Conservation (phyloP, 2,888 invertebrate species). For the Cantharis lateralis region DNA sequence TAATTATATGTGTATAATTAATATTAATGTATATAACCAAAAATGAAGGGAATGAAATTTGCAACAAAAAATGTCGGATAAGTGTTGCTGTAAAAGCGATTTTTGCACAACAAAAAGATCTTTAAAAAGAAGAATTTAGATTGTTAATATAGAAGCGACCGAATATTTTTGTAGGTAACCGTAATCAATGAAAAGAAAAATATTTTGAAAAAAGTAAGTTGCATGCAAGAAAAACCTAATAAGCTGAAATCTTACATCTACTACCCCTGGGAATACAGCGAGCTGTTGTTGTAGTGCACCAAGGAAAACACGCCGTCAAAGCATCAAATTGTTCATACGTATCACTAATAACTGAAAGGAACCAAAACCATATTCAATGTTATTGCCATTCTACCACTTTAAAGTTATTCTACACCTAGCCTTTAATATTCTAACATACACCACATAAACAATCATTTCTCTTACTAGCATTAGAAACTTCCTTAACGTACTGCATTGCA, state of each 20-base stretch:
- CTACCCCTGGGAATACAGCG: conserved; percentile 66
- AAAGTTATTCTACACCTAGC: conserved; percentile 16
- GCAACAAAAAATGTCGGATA: too few species aligned
- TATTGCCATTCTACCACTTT: conserved; percentile 23
- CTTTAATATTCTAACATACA: conserved; percentile 6
- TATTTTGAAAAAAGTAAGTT: not conserved
- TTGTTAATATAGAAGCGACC: too few species aligned
- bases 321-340: conserved; percentile 78
- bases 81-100: too few species aligned
- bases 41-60: too few species aligned
- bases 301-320: conserved; percentile 77
- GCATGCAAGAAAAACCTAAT: not conserved
- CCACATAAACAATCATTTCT: conserved; percentile 5
- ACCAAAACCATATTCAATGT: conserved; percentile 45
- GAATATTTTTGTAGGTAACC: too few species aligned
- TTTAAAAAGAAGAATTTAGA: too few species aligned
- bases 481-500: conserved; percentile 79
- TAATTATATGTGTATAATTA: too few species aligned
- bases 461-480: conserved; percentile 76
- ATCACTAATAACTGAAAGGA: conserved; percentile 69
- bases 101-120: too few species aligned
- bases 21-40: too few species aligned
- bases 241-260: conserved; percentile 61
- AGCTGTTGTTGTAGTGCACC: conserved; percentile 69
- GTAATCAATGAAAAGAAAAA: too few species aligned